Percentiles rank a stretch among this genome's conserved stretches.
Evolutionary conservation across 2,113 vertebrate species (phyloP).

Genomic region (Callaeas wilsoni): DNA sequence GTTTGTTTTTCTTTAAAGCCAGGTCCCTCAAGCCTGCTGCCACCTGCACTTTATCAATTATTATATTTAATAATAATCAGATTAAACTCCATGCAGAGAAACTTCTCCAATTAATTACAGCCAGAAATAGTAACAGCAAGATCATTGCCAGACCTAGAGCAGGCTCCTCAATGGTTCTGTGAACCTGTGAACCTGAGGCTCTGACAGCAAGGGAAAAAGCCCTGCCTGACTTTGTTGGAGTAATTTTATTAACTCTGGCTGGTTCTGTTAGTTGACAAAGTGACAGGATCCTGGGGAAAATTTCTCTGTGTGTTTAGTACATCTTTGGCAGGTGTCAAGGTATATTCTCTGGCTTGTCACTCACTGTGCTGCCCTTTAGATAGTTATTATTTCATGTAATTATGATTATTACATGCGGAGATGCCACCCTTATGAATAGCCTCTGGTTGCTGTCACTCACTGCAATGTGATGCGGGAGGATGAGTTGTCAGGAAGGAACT

Average conservation of each 20-base stretch:
- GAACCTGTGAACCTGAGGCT: not conserved
- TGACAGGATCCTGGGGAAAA: slow-evolving; percentile 65
- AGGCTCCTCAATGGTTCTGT: not conserved
- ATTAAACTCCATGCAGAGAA: slow-evolving; percentile 9
- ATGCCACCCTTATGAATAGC: slow-evolving; percentile 70
- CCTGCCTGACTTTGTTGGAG: slow-evolving; percentile 46
- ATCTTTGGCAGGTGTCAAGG: slow-evolving; percentile 75
- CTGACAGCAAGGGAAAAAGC: slow-evolving; percentile 26
- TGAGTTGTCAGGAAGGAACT: slow-evolving; percentile 36
- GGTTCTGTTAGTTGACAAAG: slow-evolving; percentile 60
- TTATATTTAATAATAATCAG: slow-evolving; percentile 19
- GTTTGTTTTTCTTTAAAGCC: not conserved
- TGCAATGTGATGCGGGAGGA: slow-evolving; percentile 28
- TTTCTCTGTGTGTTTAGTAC: slow-evolving; percentile 60
- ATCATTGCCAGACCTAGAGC: not conserved
- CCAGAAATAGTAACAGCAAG: slow-evolving; percentile 17
- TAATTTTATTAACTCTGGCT: slow-evolving; percentile 67
- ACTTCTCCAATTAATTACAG: slow-evolving; percentile 29
- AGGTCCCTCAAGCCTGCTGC: not conserved
- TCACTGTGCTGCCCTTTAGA: slow-evolving; percentile 69
- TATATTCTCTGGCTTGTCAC: slow-evolving; percentile 72
- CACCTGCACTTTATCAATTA: not conserved
- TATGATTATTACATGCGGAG: slow-evolving; percentile 74
- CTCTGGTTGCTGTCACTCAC: slow-evolving; percentile 76
- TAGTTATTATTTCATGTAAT: slow-evolving; percentile 80